Percentiles rank a stretch among this genome's conserved stretches.
phyloP scores from a whole-genome alignment of 2,797 vertebrate species.

The Hephaestus fuliginosus region DNA sequence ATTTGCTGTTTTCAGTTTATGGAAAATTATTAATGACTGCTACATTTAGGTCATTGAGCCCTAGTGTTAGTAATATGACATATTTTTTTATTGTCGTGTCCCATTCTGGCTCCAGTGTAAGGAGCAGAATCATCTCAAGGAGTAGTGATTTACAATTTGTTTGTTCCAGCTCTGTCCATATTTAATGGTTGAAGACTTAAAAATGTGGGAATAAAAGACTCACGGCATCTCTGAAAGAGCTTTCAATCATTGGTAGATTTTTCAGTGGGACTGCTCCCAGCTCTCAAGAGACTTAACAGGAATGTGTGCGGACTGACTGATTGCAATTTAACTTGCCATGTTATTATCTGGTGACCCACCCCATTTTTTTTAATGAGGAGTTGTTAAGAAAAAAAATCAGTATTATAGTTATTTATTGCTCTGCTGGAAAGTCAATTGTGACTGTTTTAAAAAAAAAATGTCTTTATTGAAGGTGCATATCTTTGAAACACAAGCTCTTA shows the following conservation, averaged over 20 bases:
- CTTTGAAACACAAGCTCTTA: conserved; percentile 49
- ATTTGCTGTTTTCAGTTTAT: background rate
- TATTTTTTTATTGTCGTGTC: background rate
- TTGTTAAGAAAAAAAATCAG: background rate
- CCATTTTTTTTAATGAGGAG: background rate
- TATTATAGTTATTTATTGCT: conserved; percentile 24
- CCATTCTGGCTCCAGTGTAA: too few relatives aligned
- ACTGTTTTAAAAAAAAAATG: conserved; percentile 21
- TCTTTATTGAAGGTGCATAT: conserved; percentile 41
- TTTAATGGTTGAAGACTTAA: too few relatives aligned
- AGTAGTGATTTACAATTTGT: too few relatives aligned
- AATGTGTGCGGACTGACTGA: background rate
- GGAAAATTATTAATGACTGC: background rate
- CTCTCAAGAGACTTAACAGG: background rate
- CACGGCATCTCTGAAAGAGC: background rate
- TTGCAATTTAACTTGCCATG: background rate
- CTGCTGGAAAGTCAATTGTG: conserved; percentile 38
- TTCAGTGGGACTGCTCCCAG: background rate
- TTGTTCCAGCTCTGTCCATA: too few relatives aligned
- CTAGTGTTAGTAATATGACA: background rate
- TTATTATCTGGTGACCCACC: conserved; percentile 2
- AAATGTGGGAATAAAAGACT: background rate
- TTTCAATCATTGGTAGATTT: background rate
- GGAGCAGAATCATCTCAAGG: too few relatives aligned
- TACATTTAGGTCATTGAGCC: background rate